Evolutionary conservation across 2,113 vertebrate genomes (phyloP).

Genomic region (Protomyctophum bolini): DNA sequence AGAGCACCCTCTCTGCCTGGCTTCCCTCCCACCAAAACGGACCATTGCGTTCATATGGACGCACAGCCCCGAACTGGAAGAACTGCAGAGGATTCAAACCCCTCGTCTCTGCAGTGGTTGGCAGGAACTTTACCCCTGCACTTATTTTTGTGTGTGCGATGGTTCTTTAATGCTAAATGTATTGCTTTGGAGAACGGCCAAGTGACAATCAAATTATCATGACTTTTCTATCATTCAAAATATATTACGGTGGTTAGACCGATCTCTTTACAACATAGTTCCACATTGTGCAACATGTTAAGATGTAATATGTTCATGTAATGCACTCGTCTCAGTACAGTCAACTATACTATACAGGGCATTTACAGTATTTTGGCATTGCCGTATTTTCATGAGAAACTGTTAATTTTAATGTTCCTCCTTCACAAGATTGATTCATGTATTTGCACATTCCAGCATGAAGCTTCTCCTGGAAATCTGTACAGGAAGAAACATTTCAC

Average conservation of each 20-base stretch:
- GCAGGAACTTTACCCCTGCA: too few relatives aligned
- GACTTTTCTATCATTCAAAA: slow-evolving; percentile 12
- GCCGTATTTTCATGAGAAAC: slow-evolving; percentile 14
- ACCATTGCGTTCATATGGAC: too few relatives aligned
- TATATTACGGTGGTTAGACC: not conserved
- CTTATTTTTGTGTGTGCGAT: not conserved
- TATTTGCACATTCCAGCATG: slow-evolving; percentile 43
- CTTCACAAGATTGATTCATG: not conserved
- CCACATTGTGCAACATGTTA: slow-evolving; percentile 1
- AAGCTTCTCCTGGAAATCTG: not conserved
- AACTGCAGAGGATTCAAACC: too few relatives aligned
- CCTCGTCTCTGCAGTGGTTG: too few relatives aligned
- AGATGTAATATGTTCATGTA: slow-evolving; percentile 5
- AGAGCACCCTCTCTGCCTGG: too few relatives aligned
- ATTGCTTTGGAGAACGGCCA: not conserved
- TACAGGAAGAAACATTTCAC: not conserved
- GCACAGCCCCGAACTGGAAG: too few relatives aligned
- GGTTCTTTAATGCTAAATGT: slow-evolving; percentile 14
- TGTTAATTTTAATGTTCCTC: not conserved
- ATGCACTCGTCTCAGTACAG: slow-evolving; percentile 6
- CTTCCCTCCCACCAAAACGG: too few relatives aligned
- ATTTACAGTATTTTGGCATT: slow-evolving; percentile 11
- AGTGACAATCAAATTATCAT: slow-evolving; percentile 53
- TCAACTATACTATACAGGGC: not conserved
- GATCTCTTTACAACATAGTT: not conserved